Percentiles rank a stretch among this genome's conserved stretches.
phyloP scores from a whole-genome alignment of 1,140 invertebrate genomes.

The Zaprionus taronus region DNA sequence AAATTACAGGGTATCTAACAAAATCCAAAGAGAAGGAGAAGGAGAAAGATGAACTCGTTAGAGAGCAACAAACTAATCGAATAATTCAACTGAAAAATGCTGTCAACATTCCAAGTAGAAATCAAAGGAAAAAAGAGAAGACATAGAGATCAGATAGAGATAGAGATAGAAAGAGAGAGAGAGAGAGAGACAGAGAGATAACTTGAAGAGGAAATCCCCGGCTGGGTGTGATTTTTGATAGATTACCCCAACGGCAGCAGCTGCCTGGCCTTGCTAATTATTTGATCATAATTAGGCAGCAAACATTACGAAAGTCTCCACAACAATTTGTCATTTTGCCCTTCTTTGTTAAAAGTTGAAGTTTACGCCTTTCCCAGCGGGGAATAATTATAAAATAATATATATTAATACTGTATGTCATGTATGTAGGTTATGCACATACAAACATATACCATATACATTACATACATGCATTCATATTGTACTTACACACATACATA shows the following conservation, averaged over 20 bases:
- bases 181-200: neutral
- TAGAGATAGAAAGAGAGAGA: too few relatives aligned
- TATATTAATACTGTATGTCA: neutral
- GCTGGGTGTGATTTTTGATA: neutral
- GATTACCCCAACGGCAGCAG: neutral
- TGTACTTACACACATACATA: too few relatives aligned
- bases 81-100: slow-evolving; percentile 23
- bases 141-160: neutral
- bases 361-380: neutral
- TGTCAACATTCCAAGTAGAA: slow-evolving; percentile 4
- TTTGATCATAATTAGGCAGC: slow-evolving; percentile 21
- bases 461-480: too few relatives aligned
- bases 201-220: neutral
- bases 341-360: neutral
- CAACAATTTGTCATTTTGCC: slow-evolving; percentile 17
- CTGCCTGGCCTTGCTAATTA: slow-evolving; percentile 12
- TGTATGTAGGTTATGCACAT: neutral
- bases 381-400: neutral
- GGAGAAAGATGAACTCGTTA: neutral
- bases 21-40: too few relatives aligned
- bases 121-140: neutral
- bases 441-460: too few relatives aligned
- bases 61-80: slow-evolving; percentile 2
- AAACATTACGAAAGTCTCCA: neutral
- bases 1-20: neutral